Evolutionary conservation across 2,797 vertebrate species (phyloP), one percentile per base, ranked within the genome.

Genomic region (Silurus lanzhouensis): DNA sequence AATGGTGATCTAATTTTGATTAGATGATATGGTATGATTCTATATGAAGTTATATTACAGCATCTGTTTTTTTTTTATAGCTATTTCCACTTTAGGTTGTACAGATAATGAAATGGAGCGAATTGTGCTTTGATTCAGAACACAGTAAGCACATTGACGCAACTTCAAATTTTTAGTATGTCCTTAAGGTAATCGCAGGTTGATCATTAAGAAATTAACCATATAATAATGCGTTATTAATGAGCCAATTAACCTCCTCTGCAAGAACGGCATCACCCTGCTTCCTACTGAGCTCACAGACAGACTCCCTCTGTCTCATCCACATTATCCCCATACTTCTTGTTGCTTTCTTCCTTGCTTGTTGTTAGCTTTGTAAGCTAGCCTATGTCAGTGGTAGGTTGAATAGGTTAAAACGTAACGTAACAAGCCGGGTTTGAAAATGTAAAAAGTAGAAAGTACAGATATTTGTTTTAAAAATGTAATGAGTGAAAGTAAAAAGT

Each of bases 101-200:
- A 78, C 72, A 57, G 31, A 48, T 70, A 74, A 68, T 31, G n/a
- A 75, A 15, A 57, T 55, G 48, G 46, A 3, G 15, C 20, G 27
- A 25, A 44, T 25, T 63, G 60, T 64, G 46, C 74, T 86, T 44
- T 67, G 44, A 63, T 44, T 70, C 60, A 72, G 68, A 67, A 68
- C 38, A 55, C 0, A 27, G 57, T 44, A 61, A 71, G n/a, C 55
- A 61, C 6, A 9, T 52, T 78, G 31, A 61, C 2, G 15, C 46
- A 75, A 55, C 67, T 17, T 74, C 7, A 63, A 74, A 31, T 10
- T 71, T 27, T 82, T 63, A 48, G 22, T 61, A 79, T 82, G 52
- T 85, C 81, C 82, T 81, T 60, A 19, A n/a, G 74, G 68, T 84
- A 68, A 72, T 83, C 46, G 78, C 66, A 38, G 74, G 20, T 87